These are phyloP conservation scores for Tiliacea aurago DNA, from an alignment of 2,888 invertebrate species.

Conservation along the genomic window DNA sequence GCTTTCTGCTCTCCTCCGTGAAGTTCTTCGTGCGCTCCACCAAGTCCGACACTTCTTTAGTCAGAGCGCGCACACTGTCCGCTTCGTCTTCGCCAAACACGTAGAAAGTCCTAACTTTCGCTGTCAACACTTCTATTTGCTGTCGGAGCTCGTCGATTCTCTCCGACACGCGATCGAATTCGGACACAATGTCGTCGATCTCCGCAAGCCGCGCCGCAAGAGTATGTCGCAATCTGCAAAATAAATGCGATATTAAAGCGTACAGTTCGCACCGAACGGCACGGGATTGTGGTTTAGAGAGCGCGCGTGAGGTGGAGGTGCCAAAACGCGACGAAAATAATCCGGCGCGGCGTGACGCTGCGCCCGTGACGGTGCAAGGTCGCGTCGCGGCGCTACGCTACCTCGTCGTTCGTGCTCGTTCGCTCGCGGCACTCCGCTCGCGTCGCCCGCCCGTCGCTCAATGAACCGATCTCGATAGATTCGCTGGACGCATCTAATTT, in stretches of 20 bases:
- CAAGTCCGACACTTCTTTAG: constrained; percentile 90
- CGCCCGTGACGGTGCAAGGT: constrained; percentile 87
- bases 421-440: constrained; percentile 88
- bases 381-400: constrained; percentile 75
- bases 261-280: constrained; percentile 72
- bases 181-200: constrained; percentile 93
- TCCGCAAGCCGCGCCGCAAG: constrained; percentile 94
- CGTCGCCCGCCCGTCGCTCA: constrained; percentile 89
- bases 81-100: constrained; percentile 94
- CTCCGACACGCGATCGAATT: constrained; percentile 94
- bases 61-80: constrained; percentile 90
- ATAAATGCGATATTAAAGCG: constrained; percentile 76
- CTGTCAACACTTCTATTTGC: constrained; percentile 92
- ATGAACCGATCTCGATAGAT: constrained; percentile 85
- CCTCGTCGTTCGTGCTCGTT: constrained; percentile 88
- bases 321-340: constrained; percentile 89
- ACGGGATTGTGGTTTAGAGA: constrained; percentile 74
- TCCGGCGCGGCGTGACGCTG: constrained; percentile 85
- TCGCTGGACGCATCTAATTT: constrained; percentile 86
- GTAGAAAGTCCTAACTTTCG: constrained; percentile 93
- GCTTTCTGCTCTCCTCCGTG: constrained; percentile 90
- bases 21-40: constrained; percentile 91
- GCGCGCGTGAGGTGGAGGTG: constrained; percentile 80
- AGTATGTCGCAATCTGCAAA: constrained; percentile 94
- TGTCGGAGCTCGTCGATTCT: constrained; percentile 93